These are phyloP conservation scores for Ardeotis arabs DNA, from an alignment of 2,113 vertebrate species.

Conservation along the genomic window DNA sequence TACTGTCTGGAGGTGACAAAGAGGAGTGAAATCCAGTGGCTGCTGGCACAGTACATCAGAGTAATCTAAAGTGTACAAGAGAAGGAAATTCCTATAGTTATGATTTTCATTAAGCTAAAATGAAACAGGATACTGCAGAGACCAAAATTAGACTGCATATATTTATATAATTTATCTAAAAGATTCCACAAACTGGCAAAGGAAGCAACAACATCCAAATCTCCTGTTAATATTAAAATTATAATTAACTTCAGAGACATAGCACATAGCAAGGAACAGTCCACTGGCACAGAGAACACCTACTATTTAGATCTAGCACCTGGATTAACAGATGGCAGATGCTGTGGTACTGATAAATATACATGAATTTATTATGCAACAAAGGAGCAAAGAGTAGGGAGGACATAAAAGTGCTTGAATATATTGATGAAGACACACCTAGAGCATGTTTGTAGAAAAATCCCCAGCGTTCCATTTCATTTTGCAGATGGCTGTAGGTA, in stretches of 20 bases:
- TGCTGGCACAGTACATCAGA: neutral
- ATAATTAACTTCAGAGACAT: neutral
- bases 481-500: neutral
- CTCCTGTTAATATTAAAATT: neutral
- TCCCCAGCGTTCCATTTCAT: neutral
- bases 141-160: neutral
- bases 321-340: slow-evolving; percentile 35
- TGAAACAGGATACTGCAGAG: neutral
- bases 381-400: neutral
- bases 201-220: neutral
- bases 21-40: neutral
- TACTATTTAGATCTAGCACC: neutral
- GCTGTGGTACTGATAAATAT: neutral
- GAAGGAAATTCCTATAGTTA: neutral
- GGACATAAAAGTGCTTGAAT: neutral
- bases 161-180: neutral
- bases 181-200: neutral
- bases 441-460: neutral
- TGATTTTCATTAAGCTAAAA: neutral
- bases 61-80: neutral
- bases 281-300: neutral
- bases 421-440: neutral
- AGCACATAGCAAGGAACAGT: neutral
- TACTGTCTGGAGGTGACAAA: neutral
- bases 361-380: neutral